A percentile compares a stretch with the other conserved stretches of the same genome.
Evolutionary conservation across 2,797 vertebrate species (phyloP).

Genomic region (Poecilia velifera): DNA sequence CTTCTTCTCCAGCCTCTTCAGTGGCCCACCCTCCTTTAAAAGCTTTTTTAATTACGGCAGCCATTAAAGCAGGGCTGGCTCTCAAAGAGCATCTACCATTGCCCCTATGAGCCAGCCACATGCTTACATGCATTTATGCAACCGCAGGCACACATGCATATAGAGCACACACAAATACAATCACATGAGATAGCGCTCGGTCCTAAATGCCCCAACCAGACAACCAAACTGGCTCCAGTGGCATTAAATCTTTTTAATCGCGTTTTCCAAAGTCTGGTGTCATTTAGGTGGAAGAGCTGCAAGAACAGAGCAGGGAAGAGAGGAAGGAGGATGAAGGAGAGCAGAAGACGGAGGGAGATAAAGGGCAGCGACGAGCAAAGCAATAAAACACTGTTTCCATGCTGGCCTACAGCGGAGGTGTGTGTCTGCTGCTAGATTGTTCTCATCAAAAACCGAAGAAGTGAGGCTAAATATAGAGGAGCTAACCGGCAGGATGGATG

Average conservation of each 20-base stretch:
- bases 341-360: slow-evolving; percentile 22
- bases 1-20: slow-evolving; percentile 36
- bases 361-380: slow-evolving; percentile 40
- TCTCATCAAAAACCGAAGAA: slow-evolving; percentile 39
- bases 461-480: slow-evolving; percentile 65
- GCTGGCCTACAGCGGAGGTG: slow-evolving; percentile 25
- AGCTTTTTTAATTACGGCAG: slow-evolving; percentile 84
- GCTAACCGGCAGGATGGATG: slow-evolving; percentile 41
- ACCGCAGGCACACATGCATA: slow-evolving; percentile 34
- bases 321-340: slow-evolving; percentile 6
- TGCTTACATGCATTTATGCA: slow-evolving; percentile 54
- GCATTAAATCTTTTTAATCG: slow-evolving; percentile 60
- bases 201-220: slow-evolving; percentile 52
- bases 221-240: slow-evolving; percentile 59
- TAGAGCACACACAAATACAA: slow-evolving; percentile 14
- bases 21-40: slow-evolving; percentile 78
- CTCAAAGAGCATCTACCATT: slow-evolving; percentile 59
- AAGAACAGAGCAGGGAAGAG: slow-evolving; percentile 18
- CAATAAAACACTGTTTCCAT: slow-evolving; percentile 54
- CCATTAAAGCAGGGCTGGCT: slow-evolving; percentile 72
- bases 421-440: slow-evolving; percentile 30
- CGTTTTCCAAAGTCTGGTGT: slow-evolving; percentile 46
- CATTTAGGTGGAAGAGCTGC: slow-evolving; percentile 42
- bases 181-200: slow-evolving; percentile 36
- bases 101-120: slow-evolving; percentile 58